Evolutionary conservation across 1,140 invertebrate genomes (phyloP), one percentile per base, ranked within the genome.

Genomic region (Caenorhabditis inopinata): DNA sequence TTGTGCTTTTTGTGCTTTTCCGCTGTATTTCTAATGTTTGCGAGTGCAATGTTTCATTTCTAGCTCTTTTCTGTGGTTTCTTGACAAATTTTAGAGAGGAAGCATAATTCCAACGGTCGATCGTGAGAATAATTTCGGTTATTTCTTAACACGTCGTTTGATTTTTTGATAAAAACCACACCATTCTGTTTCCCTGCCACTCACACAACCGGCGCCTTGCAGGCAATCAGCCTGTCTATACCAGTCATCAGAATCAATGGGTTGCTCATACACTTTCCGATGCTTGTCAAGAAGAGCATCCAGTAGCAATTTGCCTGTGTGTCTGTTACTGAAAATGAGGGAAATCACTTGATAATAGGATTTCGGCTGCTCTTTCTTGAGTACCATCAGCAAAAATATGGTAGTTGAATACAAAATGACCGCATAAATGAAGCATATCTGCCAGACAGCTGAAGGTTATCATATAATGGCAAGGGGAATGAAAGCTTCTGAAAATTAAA

Each of bases 271-370:
- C 32, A 38, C 7, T 68, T 68, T 21, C 58, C 58, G 25, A 68
- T 68, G 11, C 58, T 68, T 18, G 58, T 68, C n/a, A 68, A 68
- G 12, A 68, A 68, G 2, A 68, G n/a, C 58, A 68, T 68, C 58
- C 58, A 68, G 21, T 68, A 68, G 21, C 58, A 68, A 68, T 68
- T 68, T 5, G 58, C 58, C 27, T 68, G 58, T 21, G 32, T 68
- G 23, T 68, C 58, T 5, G 58, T 68, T 68, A 68, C 58, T 68
- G 58, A 68, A 68, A 68, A n/a, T n/a, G n/a, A n/a, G n/a, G n/a
- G n/a, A n/a, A n/a, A 68, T 23, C 9, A 29, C 14, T 18, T 21
- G n/a, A 21, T 18, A 21, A 16, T 9, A 21, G 4, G 1, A 5
- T 38, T n/a, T 68, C 27, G 16, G 21, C 42, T 38, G 35, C 29